A percentile compares a stretch with the other conserved stretches of the same genome.
phyloP scores from a whole-genome alignment of 2,888 invertebrate genomes.

The Coecobrya sp. region DNA sequence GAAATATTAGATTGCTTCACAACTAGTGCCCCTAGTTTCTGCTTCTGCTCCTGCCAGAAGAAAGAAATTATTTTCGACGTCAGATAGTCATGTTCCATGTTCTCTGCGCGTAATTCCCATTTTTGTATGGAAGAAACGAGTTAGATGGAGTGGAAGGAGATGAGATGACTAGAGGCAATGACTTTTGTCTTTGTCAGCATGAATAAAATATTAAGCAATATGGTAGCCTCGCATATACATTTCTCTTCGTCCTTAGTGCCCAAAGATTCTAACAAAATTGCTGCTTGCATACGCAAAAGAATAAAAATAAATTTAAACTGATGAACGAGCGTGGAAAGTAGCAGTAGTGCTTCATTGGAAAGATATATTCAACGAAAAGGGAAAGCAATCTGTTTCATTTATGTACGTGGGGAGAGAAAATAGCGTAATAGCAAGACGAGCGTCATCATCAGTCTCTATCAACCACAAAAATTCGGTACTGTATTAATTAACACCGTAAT shows the following conservation, averaged over 20 bases:
- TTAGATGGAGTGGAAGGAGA: conserved; percentile 76
- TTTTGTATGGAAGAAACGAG: conserved; percentile 54
- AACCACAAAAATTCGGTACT: conserved; percentile 5
- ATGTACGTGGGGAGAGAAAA: neutral
- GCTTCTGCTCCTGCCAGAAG: conserved; percentile 3
- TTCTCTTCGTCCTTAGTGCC: neutral
- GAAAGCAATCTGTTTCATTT: neutral
- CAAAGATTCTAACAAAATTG: neutral
- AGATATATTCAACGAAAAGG: conserved; percentile 12
- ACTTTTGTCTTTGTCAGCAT: conserved; percentile 82
- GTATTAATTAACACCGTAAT: conserved; percentile 55
- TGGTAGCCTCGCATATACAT: conserved; percentile 46
- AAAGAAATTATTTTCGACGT: conserved; percentile 53
- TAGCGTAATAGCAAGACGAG: neutral
- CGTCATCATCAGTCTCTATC: neutral
- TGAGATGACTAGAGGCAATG: conserved; percentile 78
- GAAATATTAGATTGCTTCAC: conserved; percentile 83
- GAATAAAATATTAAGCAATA: conserved; percentile 78
- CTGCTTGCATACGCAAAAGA: conserved; percentile 27
- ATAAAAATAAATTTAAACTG: conserved; percentile 39
- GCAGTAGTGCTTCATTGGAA: neutral
- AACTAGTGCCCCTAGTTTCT: conserved; percentile 11
- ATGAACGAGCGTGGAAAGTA: conserved; percentile 20
- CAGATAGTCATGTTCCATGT: conserved; percentile 41
- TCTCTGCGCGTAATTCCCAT: conserved; percentile 14